Percentiles rank a stretch among this genome's conserved stretches.
These are phyloP conservation scores for Cheirogaleus major DNA, from an alignment of 2,797 vertebrate genomes.

Conservation along the genomic window DNA sequence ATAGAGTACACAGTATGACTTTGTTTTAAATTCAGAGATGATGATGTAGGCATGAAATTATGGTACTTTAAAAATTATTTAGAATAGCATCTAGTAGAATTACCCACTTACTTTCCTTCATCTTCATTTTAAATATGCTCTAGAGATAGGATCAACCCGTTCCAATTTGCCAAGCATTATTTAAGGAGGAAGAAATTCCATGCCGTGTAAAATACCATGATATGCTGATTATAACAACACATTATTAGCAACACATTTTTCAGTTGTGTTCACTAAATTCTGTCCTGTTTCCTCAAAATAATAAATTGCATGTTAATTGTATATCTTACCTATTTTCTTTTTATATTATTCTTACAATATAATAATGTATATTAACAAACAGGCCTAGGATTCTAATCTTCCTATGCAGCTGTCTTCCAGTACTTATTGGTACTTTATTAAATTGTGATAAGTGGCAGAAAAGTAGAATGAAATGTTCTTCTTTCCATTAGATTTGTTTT, in stretches of 20 bases:
- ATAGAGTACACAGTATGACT: background rate
- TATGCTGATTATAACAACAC: slow-evolving; percentile 22
- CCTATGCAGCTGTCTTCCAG: slow-evolving; percentile 82
- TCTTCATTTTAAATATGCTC: slow-evolving; percentile 51
- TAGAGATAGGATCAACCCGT: slow-evolving; percentile 53
- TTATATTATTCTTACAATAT: slow-evolving; percentile 68
- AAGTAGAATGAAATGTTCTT: slow-evolving; percentile 73
- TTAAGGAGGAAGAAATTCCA: slow-evolving; percentile 63
- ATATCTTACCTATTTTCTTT: slow-evolving; percentile 72
- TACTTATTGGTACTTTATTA: slow-evolving; percentile 75
- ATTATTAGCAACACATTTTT: slow-evolving; percentile 55
- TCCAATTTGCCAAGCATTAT: slow-evolving; percentile 61
- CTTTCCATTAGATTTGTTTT: slow-evolving; percentile 81
- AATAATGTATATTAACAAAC: slow-evolving; percentile 66
- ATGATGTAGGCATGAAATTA: slow-evolving; percentile 37
- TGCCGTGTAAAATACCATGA: slow-evolving; percentile 62
- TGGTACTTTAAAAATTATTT: slow-evolving; percentile 54
- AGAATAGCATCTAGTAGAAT: slow-evolving; percentile 20
- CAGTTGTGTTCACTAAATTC: slow-evolving; percentile 73
- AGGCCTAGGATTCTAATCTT: slow-evolving; percentile 71
- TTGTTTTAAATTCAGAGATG: slow-evolving; percentile 30
- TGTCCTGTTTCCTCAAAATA: slow-evolving; percentile 72
- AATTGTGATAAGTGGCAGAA: slow-evolving; percentile 74
- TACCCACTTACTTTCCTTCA: slow-evolving; percentile 20
- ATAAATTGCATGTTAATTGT: slow-evolving; percentile 81